Evolutionary conservation across 2,797 vertebrate species (phyloP), one percentile per base, ranked within the genome.

Genomic region (Karalla daura): DNA sequence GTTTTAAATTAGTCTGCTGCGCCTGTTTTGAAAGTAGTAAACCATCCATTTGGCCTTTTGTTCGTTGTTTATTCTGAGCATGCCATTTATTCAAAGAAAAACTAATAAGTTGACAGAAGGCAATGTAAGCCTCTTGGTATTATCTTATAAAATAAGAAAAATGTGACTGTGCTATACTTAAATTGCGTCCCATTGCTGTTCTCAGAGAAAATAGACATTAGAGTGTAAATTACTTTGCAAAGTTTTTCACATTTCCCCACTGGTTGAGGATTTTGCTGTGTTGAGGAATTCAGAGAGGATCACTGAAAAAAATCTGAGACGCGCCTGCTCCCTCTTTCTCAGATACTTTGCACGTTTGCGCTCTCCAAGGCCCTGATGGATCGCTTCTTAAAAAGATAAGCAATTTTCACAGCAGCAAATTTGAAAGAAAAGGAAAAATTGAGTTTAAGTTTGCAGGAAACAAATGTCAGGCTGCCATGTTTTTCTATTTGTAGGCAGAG

Each of bases 141-240:
- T 68, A 75, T 74, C 45, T 70, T 55, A 41, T 24, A 78, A 73
- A 77, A 60, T 74, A 65, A 65, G 53, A 32, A 62, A 66, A 63
- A 79, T 54, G 15, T 55, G 53, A 75, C 44, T 50, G 61, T 64
- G 18, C 13, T 62, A 47, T 69, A 51, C 67, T 71, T 62, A 76
- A 76, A 80, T 62, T 76, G 51, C 1, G 2, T 54, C 63, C 64
- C 55, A 66, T 25, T 63, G 52, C 51, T 63, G 23, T 60, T 71
- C 53, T 65, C 24, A 8, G 15, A 32, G 21, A 78, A 80, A 80
- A 76, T 43, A 69, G 80, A 76, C 65, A 74, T 76, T 66, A 74
- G 33, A 74, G 63, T 74, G 69, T 78, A 72, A 87, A 87, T 84
- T 73, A 79, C 67, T 77, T 70, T 72, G 43, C 70, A 45, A 73